Conservation (phyloP, 1,140 invertebrate species). For the Melitaea cinxia region DNA sequence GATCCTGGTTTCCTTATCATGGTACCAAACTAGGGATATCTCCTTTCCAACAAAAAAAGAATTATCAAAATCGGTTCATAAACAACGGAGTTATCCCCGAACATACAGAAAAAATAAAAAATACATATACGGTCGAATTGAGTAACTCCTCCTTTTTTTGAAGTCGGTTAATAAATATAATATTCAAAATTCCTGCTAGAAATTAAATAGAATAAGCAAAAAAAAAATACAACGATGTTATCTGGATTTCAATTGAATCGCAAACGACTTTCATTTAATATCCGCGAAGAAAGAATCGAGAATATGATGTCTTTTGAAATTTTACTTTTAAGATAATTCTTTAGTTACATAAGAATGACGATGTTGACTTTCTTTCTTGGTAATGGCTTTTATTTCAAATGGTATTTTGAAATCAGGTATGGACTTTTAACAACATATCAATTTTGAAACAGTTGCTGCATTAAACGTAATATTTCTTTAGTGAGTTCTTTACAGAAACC, state of each 20-base stretch:
- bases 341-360: conserved; percentile 38
- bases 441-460: background rate
- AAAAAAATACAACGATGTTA: background rate
- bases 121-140: no score
- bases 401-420: background rate
- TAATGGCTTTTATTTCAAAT: conserved; percentile 25
- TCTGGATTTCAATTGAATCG: conserved; percentile 17
- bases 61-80: no score
- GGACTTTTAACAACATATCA: background rate
- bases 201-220: background rate
- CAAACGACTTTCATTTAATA: conserved; percentile 47
- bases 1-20: no score
- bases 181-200: background rate
- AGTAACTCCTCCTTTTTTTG: no score
- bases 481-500: no score
- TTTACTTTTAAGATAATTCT: conserved; percentile 37
- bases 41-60: no score
- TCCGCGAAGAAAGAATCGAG: conserved; percentile 38
- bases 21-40: no score
- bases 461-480: background rate
- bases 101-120: no score
- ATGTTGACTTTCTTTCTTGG: conserved; percentile 22
- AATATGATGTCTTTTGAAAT: conserved; percentile 46
- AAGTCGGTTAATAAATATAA: no score
- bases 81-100: no score